Percentiles rank a stretch among this genome's conserved stretches.
Conservation (phyloP, 2,888 invertebrate genomes). For the Neoitamus cyanurus region DNA sequence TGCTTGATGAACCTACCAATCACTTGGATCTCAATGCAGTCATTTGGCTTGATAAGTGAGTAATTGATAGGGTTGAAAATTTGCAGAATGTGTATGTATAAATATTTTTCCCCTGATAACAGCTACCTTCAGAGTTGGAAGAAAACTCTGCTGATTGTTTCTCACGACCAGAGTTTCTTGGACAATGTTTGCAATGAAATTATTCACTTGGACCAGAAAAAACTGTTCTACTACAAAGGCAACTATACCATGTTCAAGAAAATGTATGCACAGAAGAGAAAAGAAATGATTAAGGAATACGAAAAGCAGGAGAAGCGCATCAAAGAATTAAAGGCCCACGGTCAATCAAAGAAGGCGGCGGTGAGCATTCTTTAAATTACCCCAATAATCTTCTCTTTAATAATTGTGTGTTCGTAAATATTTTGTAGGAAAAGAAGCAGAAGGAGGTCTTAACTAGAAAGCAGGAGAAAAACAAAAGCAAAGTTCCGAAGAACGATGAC, state of each 20-base stretch:
- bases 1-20: slow-evolving; percentile 99
- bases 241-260: slow-evolving; percentile 99
- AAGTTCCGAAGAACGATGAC: slow-evolving; percentile 83
- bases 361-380: slow-evolving; percentile 63
- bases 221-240: slow-evolving; percentile 96
- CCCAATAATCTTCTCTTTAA: not conserved
- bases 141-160: slow-evolving; percentile 96
- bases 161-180: slow-evolving; percentile 99
- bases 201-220: slow-evolving; percentile 94
- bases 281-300: slow-evolving; percentile 95
- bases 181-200: slow-evolving; percentile 99
- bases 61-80: too few species aligned
- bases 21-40: slow-evolving; percentile 99
- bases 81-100: not conserved
- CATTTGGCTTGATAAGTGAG: slow-evolving; percentile 98
- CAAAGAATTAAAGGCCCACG: slow-evolving; percentile 94
- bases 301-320: slow-evolving; percentile 97
- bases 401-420: too few species aligned
- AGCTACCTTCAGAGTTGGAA: slow-evolving; percentile 98
- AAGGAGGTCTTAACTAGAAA: slow-evolving; percentile 91
- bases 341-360: slow-evolving; percentile 95
- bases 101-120: slow-evolving; percentile 48
- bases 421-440: slow-evolving; percentile 81
- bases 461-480: slow-evolving; percentile 89
- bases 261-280: slow-evolving; percentile 95